Conservation (phyloP, 2,888 invertebrate species). For the Sclerodermus sp. region DNA sequence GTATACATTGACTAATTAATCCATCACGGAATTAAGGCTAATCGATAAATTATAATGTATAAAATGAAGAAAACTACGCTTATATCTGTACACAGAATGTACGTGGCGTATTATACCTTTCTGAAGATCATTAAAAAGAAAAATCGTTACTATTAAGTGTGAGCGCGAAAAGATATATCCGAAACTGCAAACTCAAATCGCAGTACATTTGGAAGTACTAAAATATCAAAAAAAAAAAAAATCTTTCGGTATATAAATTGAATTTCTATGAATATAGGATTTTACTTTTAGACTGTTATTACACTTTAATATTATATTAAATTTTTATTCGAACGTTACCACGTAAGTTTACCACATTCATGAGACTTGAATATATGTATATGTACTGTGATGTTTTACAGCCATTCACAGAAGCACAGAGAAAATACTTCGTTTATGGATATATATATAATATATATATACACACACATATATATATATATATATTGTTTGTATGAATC, state of each 20-base stretch:
- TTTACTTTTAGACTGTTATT: neutral
- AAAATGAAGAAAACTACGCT: constrained; percentile 31
- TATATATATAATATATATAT: neutral
- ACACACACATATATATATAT: too few species aligned
- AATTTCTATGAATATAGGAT: neutral
- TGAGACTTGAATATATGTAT: neutral
- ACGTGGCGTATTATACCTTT: constrained; percentile 35
- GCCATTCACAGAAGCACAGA: constrained; percentile 8
- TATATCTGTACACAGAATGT: constrained; percentile 38
- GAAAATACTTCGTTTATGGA: constrained; percentile 5
- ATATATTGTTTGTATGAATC: too few species aligned
- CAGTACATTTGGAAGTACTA: constrained; percentile 2
- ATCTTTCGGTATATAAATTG: neutral
- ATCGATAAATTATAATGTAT: constrained; percentile 25
- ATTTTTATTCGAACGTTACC: constrained; percentile 2
- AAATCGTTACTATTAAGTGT: constrained; percentile 9
- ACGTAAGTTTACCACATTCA: neutral
- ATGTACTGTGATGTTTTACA: constrained; percentile 12
- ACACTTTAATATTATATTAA: neutral
- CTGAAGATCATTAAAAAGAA: constrained; percentile 31
- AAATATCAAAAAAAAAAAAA: constrained; percentile 3
- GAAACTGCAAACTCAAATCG: neutral
- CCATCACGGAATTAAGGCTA: constrained; percentile 35
- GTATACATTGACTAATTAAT: constrained; percentile 33
- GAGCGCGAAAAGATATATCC: neutral